Conservation (phyloP, 1,140 invertebrate genomes). For the Neodiprion lecontei region DNA sequence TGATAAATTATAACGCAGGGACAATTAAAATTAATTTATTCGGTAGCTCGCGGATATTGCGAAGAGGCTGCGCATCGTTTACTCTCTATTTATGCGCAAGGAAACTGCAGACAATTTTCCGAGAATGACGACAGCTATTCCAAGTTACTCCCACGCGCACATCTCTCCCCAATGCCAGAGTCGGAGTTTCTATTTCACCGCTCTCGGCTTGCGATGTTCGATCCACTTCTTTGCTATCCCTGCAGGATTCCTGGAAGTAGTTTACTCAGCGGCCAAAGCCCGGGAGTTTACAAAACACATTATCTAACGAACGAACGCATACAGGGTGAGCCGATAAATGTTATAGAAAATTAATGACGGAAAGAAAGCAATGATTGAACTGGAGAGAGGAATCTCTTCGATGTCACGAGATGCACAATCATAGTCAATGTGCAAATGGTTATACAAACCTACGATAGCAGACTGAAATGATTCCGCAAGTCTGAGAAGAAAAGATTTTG, state of each 20-base stretch:
- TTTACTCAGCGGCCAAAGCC: not conserved
- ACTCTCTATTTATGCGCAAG: not conserved
- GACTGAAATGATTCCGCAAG: no score
- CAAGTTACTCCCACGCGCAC: not conserved
- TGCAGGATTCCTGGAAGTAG: not conserved
- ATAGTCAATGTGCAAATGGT: no score
- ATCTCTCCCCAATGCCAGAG: not conserved
- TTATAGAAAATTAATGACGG: no score
- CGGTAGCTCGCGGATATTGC: not conserved
- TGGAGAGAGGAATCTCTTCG: no score
- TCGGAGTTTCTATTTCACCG: not conserved
- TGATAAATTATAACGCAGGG: not conserved
- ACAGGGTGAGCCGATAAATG: no score
- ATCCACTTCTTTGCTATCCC: not conserved
- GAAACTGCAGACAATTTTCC: slow-evolving; percentile 7
- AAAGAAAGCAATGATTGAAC: no score
- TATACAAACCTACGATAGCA: no score
- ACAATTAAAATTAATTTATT: not conserved
- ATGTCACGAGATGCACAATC: no score
- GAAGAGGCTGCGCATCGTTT: not conserved
- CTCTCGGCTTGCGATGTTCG: not conserved
- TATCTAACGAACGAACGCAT: no score
- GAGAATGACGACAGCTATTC: not conserved
- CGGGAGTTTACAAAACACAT: not conserved
- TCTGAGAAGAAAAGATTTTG: no score